Conservation (phyloP, 1,140 invertebrate genomes). For the Streblospio benedicti region DNA sequence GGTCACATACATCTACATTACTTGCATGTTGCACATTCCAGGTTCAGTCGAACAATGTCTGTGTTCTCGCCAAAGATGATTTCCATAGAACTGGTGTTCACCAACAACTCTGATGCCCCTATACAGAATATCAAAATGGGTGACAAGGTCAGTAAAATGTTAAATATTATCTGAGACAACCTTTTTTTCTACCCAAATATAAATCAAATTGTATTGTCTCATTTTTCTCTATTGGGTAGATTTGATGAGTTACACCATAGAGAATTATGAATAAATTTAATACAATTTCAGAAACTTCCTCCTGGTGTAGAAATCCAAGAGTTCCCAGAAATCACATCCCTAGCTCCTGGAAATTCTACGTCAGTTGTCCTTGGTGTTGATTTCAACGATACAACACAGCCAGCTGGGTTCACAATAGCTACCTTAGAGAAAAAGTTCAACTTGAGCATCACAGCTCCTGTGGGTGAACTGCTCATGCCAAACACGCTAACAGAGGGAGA, state of each 20-base stretch:
- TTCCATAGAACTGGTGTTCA: conserved; percentile 72
- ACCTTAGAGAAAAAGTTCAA: conserved; percentile 51
- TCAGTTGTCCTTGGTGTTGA: conserved; percentile 69
- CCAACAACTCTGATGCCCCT: conserved; percentile 61
- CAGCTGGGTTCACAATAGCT: conserved; percentile 71
- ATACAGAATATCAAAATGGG: conserved; percentile 66
- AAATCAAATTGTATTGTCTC: too few relatives aligned
- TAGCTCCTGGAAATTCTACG: conserved; percentile 49
- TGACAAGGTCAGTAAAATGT: conserved; percentile 57
- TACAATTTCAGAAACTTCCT: conserved; percentile 54
- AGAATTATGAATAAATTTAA: conserved; percentile 17
- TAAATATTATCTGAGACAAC: too few relatives aligned
- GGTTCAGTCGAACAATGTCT: conserved; percentile 64
- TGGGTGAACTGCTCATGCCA: conserved; percentile 81
- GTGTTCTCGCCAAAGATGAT: conserved; percentile 76
- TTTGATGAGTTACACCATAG: too few relatives aligned
- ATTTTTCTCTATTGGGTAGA: too few relatives aligned
- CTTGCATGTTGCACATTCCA: too few relatives aligned
- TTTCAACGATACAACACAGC: conserved; percentile 87
- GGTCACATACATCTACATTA: too few relatives aligned
- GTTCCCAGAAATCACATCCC: conserved; percentile 61
- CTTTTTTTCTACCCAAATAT: too few relatives aligned
- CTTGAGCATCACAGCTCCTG: conserved; percentile 67
- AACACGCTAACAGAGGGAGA: conserved; percentile 66
- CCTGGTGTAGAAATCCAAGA: conserved; percentile 71